Evolutionary conservation across 1,140 invertebrate genomes (phyloP).

Genomic region (Manduca sexta): DNA sequence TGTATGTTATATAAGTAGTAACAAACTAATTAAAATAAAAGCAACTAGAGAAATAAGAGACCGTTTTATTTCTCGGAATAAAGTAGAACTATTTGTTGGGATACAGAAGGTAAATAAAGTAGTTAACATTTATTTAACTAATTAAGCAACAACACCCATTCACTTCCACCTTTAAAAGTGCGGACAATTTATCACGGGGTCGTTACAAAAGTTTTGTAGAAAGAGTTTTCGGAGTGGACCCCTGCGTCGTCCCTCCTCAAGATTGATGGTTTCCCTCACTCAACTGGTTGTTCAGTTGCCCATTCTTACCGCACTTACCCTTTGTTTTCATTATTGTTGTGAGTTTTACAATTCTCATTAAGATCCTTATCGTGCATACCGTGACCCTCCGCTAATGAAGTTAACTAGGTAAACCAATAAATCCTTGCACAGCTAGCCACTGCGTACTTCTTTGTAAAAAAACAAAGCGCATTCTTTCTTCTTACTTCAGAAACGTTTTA

Average conservation of each 20-base stretch:
- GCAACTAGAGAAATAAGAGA: too few species aligned
- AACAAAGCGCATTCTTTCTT: too few species aligned
- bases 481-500: too few species aligned
- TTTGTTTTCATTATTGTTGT: constrained; percentile 40
- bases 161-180: constrained; percentile 25
- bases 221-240: constrained; percentile 48
- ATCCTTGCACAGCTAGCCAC: background rate
- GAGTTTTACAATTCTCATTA: constrained; percentile 40
- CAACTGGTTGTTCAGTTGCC: constrained; percentile 33
- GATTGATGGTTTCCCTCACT: constrained; percentile 52
- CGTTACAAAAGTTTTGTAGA: constrained; percentile 45
- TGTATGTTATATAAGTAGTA: too few species aligned
- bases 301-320: constrained; percentile 26
- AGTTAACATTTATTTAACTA: constrained; percentile 2
- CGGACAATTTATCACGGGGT: constrained; percentile 44
- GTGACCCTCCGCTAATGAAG: constrained; percentile 8
- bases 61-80: too few species aligned
- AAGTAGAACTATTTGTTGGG: too few species aligned
- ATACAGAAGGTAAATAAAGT: background rate
- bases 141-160: constrained; percentile 2
- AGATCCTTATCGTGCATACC: constrained; percentile 17
- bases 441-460: too few species aligned
- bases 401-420: constrained; percentile 5
- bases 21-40: too few species aligned
- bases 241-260: constrained; percentile 43